Evolutionary conservation across 2,113 vertebrate species (phyloP), one percentile per base, ranked within the genome.

Genomic region (Erinaceus europaeus): DNA sequence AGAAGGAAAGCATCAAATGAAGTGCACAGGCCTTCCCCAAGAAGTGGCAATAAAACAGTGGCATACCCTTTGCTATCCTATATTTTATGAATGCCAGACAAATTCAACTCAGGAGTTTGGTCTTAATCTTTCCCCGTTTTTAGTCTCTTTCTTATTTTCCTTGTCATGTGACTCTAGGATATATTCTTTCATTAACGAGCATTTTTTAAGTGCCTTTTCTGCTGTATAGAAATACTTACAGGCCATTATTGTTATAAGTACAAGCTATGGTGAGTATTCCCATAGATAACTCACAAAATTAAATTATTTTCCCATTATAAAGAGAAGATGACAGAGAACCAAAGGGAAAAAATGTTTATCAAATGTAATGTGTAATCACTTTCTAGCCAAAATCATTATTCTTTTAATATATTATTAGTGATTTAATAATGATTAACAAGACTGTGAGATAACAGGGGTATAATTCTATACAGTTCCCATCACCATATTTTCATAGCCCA

Each of bases 21-120:
- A 79, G 84, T 81, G 89, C 42, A 61, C 9, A 74, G 61, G 44
- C 18, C 42, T 77, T 76, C 65, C 64, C 59, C 52, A 88, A 84
- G 77, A 86, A 76, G 48, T 64, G 59, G 57, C 48, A 77, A 71
- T 84, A 93, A 94, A 89, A 61, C 34, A 59, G 4, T 29, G 34
- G 34, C 73, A 40, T 27, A 67, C 23, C 1, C 10, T 79, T 61
- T 20, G 13, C 68, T 25, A 48, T 68, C 34, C 18, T 4, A 6
- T 59, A 65, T 74, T 84, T 87, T 71, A 67, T 64, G n/a, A 46
- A 77, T 79, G 44, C 53, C 46, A 32, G 14, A 75, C 68, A 89
- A 79, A 86, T 90, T 87, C 53, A 77, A 36, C 25, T 27, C 17
- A 52, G 55, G 18, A 82, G 73, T 68, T 67, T 78, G 59, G 67